These are phyloP conservation scores for Aleiodes alternator DNA, from an alignment of 2,888 invertebrate genomes.

Conservation along the genomic window DNA sequence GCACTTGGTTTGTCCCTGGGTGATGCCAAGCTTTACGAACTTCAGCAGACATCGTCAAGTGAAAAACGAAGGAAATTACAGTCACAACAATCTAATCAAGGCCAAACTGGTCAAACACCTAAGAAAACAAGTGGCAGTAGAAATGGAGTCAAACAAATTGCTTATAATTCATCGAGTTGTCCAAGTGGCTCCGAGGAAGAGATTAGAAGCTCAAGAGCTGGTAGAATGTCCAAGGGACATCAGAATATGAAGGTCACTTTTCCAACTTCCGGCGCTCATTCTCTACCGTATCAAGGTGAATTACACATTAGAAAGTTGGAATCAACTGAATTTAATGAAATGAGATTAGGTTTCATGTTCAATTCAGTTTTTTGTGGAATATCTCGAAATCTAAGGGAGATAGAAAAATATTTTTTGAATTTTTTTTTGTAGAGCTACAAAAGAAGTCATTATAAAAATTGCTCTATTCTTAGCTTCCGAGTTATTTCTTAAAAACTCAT, in stretches of 20 bases:
- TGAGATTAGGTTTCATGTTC: background rate
- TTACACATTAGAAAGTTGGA: background rate
- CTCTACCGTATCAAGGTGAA: conserved; percentile 63
- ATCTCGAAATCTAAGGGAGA: no score
- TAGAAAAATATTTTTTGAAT: no score
- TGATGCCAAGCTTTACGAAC: conserved; percentile 84
- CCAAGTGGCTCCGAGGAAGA: conserved; percentile 78
- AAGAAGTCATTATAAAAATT: no score
- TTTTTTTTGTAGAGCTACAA: no score
- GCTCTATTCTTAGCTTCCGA: no score
- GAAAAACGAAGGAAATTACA: conserved; percentile 86
- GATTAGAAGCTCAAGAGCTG: conserved; percentile 69
- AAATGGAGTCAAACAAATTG: conserved; percentile 68
- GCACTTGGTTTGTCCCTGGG: conserved; percentile 83
- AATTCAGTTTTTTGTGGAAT: conserved; percentile 24
- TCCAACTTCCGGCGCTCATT: conserved; percentile 58
- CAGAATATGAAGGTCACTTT: conserved; percentile 66
- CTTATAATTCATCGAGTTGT: conserved; percentile 76
- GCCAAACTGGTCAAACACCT: conserved; percentile 64
- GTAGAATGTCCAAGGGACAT: conserved; percentile 74
- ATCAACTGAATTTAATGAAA: background rate
- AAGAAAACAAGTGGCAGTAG: conserved; percentile 81
- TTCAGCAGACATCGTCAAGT: conserved; percentile 80
- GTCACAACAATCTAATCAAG: conserved; percentile 50
- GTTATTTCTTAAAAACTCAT: no score